These are phyloP conservation scores for Pyxicephalus adspersus DNA, from an alignment of 2,113 vertebrate genomes.

Conservation along the genomic window DNA sequence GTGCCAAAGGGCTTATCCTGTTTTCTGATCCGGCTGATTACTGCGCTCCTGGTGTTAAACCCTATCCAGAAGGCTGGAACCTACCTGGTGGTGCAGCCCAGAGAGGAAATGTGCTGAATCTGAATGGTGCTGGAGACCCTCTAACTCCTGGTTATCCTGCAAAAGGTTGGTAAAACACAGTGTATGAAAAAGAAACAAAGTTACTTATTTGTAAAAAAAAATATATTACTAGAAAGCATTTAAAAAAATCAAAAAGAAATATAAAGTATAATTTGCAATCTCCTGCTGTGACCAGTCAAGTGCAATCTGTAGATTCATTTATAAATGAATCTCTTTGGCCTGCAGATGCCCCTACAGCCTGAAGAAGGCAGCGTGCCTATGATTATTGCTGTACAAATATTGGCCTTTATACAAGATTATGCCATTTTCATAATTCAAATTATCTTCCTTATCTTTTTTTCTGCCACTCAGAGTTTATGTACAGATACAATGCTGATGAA, in stretches of 20 bases:
- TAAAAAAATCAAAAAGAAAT: no score
- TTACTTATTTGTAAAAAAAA: no score
- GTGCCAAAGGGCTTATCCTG: conserved; percentile 88
- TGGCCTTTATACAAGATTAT: not conserved
- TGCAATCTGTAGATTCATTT: no score
- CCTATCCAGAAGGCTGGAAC: conserved; percentile 92
- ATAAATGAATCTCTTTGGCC: no score
- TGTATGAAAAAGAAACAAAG: no score
- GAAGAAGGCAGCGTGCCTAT: no score
- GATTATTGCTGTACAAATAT: no score
- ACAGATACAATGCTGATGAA: conserved; percentile 77
- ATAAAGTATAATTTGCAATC: no score
- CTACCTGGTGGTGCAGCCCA: conserved; percentile 87
- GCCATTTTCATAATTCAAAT: not conserved
- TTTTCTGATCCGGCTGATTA: conserved; percentile 96
- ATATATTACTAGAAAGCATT: no score
- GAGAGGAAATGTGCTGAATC: conserved; percentile 90
- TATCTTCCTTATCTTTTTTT: no score
- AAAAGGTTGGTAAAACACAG: conserved; percentile 77
- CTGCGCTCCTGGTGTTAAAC: conserved; percentile 76
- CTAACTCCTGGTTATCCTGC: conserved; percentile 96
- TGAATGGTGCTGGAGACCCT: conserved; percentile 92
- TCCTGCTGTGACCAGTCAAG: no score
- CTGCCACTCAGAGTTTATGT: conserved; percentile 81
- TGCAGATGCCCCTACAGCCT: no score